Base-by-base conservation (phyloP, 2,113 vertebrate genomes). In the Hemiscyllium ocellatum region DNA sequence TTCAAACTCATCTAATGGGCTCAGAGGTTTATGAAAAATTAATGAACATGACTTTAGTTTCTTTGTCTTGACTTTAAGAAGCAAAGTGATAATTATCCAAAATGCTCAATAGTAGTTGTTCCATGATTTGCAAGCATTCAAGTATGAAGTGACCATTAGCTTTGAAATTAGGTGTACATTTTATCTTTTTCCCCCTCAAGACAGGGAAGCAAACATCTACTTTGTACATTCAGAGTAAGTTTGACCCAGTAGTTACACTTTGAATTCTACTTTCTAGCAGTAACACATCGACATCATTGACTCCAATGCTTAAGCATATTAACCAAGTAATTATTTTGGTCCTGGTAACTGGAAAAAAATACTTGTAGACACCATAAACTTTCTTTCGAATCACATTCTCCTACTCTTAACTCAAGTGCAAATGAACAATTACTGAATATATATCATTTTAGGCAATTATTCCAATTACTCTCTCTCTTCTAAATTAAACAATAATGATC, bases 401-500 rank as follows among this genome's bases (percentile, higher is more conserved):
- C 24, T 29, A 13, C 42, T 52, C 42, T 72, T 95, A 52, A 15
- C 69, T 47, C 24, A 33, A 19, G 68, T 52, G 26, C 69, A 95
- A 94, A 72, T 95, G 72, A 95, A 76, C 24, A 76, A 33, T 69
- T 93, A 29, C 68, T 17, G 26, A 52, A 52, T 72, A 95, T 72
- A 72, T 69, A 17, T 33, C 33, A 69, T 95, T 50, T 95, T 69
- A 52, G 94, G 22, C 94, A 95, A 95, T 95, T 95, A 70, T 15
- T 91, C 22, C 26, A 91, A 91, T 65, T 93, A 66, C 65, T 47
- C 94, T 76, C 68, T 52, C 69, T 95, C 72, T 72, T 95, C 69
- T 52, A 72, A 95, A 95, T 95, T 95, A 52, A 95, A 52, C 76
- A 94, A 94, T 94, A 72, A 95, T 95, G 42, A 95, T 69, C 69